Conservation (phyloP, 64 coral and sea anemone genomes). For the Astreopora myriophthalma region DNA sequence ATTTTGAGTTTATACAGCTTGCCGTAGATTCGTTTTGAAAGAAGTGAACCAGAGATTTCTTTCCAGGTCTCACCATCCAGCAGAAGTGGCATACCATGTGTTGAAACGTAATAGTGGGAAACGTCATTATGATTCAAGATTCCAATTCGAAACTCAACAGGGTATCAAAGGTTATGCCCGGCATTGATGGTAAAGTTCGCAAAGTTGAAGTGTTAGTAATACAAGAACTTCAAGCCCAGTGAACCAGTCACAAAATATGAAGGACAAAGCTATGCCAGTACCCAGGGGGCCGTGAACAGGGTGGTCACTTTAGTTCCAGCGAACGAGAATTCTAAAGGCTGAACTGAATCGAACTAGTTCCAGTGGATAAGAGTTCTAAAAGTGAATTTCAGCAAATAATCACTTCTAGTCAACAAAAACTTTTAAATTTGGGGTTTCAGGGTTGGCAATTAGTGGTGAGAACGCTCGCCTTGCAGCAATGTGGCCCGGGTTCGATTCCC, state of each 20-base stretch:
- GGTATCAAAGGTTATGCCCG: background rate
- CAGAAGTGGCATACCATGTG: constrained; percentile 20
- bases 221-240: constrained; percentile 15
- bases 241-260: constrained; percentile 8
- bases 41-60: constrained; percentile 2
- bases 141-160: constrained; percentile 12
- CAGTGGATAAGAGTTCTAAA: no score
- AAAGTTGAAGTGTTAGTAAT: constrained; percentile 33
- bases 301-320: constrained; percentile 20
- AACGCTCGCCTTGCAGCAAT: no score
- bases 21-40: constrained; percentile 37
- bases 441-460: no score
- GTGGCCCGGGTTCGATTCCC: no score
- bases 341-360: background rate
- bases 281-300: background rate
- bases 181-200: background rate
- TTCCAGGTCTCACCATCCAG: background rate
- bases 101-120: background rate
- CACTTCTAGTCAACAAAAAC: no score
- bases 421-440: no score
- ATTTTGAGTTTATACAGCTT: constrained; percentile 29
- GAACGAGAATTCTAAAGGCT: no score
- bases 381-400: no score
- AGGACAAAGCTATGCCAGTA: constrained; percentile 18
- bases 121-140: constrained; percentile 54